Evolutionary conservation across 2,888 invertebrate genomes (phyloP).

Genomic region (Escarpia spicata): DNA sequence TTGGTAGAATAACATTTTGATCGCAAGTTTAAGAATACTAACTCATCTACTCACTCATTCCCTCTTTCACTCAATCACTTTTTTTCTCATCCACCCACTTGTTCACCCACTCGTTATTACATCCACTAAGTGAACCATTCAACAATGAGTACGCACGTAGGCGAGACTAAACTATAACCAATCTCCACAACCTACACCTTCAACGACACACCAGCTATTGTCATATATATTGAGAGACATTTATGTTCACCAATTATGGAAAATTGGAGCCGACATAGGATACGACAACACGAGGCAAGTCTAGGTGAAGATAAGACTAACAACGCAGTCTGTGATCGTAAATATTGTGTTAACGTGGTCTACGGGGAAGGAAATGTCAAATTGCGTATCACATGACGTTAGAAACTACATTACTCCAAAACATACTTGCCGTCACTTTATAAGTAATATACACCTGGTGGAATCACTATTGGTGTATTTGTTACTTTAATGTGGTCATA

Average conservation of each 20-base stretch:
- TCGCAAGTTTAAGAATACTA: too few relatives aligned
- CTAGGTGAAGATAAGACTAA: not conserved
- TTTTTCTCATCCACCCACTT: too few relatives aligned
- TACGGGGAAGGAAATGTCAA: not conserved
- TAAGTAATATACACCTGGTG: not conserved
- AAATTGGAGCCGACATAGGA: not conserved
- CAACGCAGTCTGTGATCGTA: not conserved
- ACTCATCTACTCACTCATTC: too few relatives aligned
- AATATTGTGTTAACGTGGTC: not conserved
- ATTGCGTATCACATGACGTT: not conserved
- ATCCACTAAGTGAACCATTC: not conserved
- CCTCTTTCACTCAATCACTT: too few relatives aligned
- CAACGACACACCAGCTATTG: not conserved
- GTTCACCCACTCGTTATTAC: not conserved
- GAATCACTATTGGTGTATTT: not conserved
- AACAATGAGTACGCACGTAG: not conserved
- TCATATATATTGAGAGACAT: not conserved
- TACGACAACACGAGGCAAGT: not conserved
- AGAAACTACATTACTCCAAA: not conserved
- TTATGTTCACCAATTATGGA: not conserved
- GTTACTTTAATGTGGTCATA: not conserved
- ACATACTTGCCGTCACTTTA: not conserved
- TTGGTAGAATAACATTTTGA: too few relatives aligned
- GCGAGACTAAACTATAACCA: not conserved
- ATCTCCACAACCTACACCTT: not conserved